Evolutionary conservation across 2,888 invertebrate genomes (phyloP).

Genomic region (Muschampia plurimacula): DNA sequence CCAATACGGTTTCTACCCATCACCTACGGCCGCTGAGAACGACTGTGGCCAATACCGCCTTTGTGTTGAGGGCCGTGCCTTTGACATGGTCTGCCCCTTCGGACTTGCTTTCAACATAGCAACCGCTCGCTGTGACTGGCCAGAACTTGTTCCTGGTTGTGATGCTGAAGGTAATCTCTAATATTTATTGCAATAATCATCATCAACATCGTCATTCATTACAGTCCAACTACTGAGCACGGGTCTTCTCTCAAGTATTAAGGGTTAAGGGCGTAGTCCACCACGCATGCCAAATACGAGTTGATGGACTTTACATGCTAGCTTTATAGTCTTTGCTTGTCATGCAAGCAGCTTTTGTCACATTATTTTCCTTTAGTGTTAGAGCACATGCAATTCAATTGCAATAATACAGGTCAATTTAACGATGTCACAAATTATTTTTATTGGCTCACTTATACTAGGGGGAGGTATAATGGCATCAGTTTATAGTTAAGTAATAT

Average conservation of each 20-base stretch:
- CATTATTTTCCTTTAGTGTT: neutral
- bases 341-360: too few relatives aligned
- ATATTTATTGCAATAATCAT: neutral
- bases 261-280: too few relatives aligned
- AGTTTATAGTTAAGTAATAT: neutral
- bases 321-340: too few relatives aligned
- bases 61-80: conserved; percentile 88
- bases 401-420: too few relatives aligned
- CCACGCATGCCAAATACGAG: too few relatives aligned
- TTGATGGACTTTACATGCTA: too few relatives aligned
- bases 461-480: too few relatives aligned
- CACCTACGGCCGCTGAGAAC: conserved; percentile 49
- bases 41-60: conserved; percentile 92
- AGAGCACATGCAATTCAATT: neutral
- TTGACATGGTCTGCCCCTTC: conserved; percentile 89
- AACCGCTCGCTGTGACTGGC: conserved; percentile 92
- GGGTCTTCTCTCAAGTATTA: too few relatives aligned
- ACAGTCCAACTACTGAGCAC: too few relatives aligned
- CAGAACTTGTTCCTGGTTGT: conserved; percentile 90
- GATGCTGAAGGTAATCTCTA: conserved; percentile 78
- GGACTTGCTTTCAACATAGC: conserved; percentile 91
- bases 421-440: too few relatives aligned
- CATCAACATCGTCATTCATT: too few relatives aligned
- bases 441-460: too few relatives aligned
- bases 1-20: conserved; percentile 91